These are phyloP conservation scores for Timema cristinae DNA, from an alignment of 2,888 invertebrate species.

Conservation along the genomic window DNA sequence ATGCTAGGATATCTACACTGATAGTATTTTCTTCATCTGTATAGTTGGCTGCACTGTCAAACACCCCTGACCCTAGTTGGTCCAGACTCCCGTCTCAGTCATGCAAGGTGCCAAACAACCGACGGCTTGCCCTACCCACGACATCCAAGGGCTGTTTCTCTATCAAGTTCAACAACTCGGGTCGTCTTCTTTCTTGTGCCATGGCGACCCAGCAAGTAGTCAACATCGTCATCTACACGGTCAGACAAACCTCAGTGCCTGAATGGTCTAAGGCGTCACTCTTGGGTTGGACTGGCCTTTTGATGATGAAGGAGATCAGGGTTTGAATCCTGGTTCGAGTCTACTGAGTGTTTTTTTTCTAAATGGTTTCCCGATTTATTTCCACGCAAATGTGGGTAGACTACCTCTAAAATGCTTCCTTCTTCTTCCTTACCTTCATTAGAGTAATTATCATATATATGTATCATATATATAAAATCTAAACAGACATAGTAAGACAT, in stretches of 20 bases:
- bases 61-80: constrained; percentile 42
- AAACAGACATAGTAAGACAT: too few species aligned
- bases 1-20: not conserved
- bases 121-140: constrained; percentile 43
- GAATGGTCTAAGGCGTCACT: too few species aligned
- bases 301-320: too few species aligned
- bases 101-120: constrained; percentile 59
- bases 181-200: constrained; percentile 53
- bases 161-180: constrained; percentile 50
- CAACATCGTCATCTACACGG: constrained; percentile 52
- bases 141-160: constrained; percentile 49
- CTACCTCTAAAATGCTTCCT: too few species aligned
- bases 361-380: too few species aligned
- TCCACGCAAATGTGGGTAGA: too few species aligned
- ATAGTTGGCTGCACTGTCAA: not conserved
- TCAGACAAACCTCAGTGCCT: constrained; percentile 35
- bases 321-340: too few species aligned
- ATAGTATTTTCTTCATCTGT: not conserved
- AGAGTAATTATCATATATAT: too few species aligned
- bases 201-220: constrained; percentile 49
- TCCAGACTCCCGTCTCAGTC: constrained; percentile 52
- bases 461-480: too few species aligned
- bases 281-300: too few species aligned
- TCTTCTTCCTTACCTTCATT: too few species aligned
- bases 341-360: too few species aligned